Percentiles rank a stretch among this genome's conserved stretches.
Conservation (phyloP, 2,113 vertebrate species). For the Tenrec ecaudatus region DNA sequence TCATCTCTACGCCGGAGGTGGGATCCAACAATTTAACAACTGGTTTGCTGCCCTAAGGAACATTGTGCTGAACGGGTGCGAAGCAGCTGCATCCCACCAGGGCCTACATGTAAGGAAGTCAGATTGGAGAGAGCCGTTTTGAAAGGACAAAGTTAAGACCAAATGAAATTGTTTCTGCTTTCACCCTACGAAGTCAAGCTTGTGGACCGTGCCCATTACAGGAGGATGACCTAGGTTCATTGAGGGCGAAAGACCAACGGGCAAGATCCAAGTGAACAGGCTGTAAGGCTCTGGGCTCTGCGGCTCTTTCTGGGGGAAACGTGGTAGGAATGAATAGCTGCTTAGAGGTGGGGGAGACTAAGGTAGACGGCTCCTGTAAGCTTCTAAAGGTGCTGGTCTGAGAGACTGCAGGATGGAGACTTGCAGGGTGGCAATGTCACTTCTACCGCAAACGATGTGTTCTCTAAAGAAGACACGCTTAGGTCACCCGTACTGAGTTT, state of each 20-base stretch:
- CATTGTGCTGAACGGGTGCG: too few relatives aligned
- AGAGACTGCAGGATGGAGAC: conserved; percentile 42
- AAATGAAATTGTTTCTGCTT: conserved; percentile 37
- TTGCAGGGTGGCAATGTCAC: conserved; percentile 57
- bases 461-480: conserved; percentile 51
- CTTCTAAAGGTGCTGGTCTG: conserved; percentile 50
- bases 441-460: conserved; percentile 58
- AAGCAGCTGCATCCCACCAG: too few relatives aligned
- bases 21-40: too few relatives aligned
- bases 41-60: too few relatives aligned
- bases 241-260: not conserved
- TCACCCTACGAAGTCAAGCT: not conserved
- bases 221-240: not conserved
- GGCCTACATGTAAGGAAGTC: not conserved
- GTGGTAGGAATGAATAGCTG: conserved; percentile 51
- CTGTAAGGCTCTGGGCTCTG: conserved; percentile 26
- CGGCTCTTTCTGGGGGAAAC: conserved; percentile 25
- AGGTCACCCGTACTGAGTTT: conserved; percentile 61
- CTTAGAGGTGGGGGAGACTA: conserved; percentile 33
- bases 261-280: not conserved
- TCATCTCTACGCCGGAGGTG: too few relatives aligned
- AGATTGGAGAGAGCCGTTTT: conserved; percentile 1
- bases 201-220: not conserved
- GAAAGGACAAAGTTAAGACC: not conserved
- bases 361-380: conserved; percentile 64